phyloP scores from a whole-genome alignment of 2,797 vertebrate genomes.

The Chlorospingus semifuscus region DNA sequence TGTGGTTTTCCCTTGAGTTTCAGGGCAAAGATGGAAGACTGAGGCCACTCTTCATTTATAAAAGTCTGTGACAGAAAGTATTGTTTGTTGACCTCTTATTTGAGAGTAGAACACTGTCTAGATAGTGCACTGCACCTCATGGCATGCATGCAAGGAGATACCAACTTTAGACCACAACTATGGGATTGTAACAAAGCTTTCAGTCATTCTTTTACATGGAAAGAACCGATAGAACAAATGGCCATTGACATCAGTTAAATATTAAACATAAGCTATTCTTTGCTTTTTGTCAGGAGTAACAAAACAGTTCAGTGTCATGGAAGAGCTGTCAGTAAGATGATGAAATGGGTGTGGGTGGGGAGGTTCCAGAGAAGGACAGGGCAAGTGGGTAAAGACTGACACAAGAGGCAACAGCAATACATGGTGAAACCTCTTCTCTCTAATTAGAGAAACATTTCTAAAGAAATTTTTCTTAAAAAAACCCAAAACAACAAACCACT shows the following conservation, averaged over 20 bases:
- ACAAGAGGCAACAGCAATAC: not conserved
- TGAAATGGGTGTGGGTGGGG: constrained; percentile 47
- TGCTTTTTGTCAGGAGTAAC: constrained; percentile 1
- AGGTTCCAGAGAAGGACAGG: constrained; percentile 7
- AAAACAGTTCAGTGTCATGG: not conserved
- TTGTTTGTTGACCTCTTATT: not conserved
- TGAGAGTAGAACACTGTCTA: not conserved
- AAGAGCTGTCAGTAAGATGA: not conserved
- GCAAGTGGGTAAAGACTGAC: not conserved
- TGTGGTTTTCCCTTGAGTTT: not conserved
- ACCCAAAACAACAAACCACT: not conserved
- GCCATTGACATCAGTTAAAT: not conserved
- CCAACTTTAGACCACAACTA: not conserved
- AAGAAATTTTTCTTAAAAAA: not conserved
- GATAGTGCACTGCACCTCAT: not conserved
- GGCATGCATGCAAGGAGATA: not conserved
- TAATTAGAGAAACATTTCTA: not conserved
- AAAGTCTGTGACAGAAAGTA: not conserved
- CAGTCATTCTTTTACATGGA: not conserved
- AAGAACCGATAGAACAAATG: not conserved
- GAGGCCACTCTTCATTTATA: not conserved
- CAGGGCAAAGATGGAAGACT: not conserved
- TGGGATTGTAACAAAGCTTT: not conserved
- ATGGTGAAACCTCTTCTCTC: not conserved
- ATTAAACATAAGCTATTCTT: not conserved